These are phyloP conservation scores for Copidosoma aretas DNA, from an alignment of 2,888 invertebrate genomes.

Conservation along the genomic window DNA sequence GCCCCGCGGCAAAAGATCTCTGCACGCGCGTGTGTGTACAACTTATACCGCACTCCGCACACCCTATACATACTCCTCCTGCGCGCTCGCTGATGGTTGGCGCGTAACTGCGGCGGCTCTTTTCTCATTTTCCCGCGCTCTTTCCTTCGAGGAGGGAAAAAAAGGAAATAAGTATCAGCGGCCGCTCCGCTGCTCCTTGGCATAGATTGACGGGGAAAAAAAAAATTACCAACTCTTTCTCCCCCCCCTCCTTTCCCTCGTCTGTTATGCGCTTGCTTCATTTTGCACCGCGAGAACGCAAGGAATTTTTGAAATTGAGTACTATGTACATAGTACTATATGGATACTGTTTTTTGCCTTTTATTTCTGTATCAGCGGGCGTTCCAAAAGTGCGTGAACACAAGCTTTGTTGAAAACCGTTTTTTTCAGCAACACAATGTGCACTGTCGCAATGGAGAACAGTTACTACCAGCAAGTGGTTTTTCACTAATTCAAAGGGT, in stretches of 20 bases:
- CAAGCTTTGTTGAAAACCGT: too few species aligned
- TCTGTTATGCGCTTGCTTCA: neutral
- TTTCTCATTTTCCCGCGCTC: constrained; percentile 33
- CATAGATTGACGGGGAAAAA: constrained; percentile 29
- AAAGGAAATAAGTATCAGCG: constrained; percentile 40
- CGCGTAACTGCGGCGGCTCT: constrained; percentile 26
- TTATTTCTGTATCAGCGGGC: too few species aligned
- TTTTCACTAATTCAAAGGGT: too few species aligned
- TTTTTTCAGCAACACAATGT: too few species aligned
- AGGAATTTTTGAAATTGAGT: neutral
- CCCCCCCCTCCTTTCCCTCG: constrained; percentile 8
- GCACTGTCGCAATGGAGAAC: too few species aligned
- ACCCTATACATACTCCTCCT: neutral
- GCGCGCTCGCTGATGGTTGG: neutral
- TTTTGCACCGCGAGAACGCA: neutral
- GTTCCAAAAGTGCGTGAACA: too few species aligned
- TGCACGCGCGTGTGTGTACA: constrained; percentile 16
- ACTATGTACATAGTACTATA: too few species aligned
- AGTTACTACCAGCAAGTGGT: too few species aligned
- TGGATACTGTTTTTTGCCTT: too few species aligned
- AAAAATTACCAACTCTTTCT: constrained; percentile 8
- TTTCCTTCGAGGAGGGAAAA: constrained; percentile 34
- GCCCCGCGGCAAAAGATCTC: constrained; percentile 47
- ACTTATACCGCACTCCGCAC: constrained; percentile 14
- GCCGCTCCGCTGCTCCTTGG: constrained; percentile 33